Conservation (phyloP, 2,888 invertebrate species). For the Strigamia maritima region DNA sequence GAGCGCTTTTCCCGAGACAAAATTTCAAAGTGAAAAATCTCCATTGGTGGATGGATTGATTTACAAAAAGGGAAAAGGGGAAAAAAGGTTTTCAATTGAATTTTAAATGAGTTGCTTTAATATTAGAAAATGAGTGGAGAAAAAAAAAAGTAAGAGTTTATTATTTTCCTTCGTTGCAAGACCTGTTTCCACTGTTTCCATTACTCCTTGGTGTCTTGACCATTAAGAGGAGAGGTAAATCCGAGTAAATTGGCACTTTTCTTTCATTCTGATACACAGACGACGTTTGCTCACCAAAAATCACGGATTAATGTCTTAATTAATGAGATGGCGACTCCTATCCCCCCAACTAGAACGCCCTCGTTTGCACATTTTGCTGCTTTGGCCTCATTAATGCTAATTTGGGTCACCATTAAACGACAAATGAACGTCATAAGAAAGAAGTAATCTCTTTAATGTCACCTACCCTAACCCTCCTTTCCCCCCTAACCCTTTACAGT, state of each 20-base stretch:
- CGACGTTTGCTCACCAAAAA: background rate
- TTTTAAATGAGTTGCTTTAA: conserved; percentile 5
- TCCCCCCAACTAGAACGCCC: background rate
- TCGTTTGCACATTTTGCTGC: conserved; percentile 15
- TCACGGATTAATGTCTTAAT: conserved; percentile 15
- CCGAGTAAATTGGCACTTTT: conserved; percentile 3
- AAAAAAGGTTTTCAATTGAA: background rate
- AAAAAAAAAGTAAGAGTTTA: too few relatives aligned
- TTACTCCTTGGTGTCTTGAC: background rate
- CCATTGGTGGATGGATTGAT: background rate
- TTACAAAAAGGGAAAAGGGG: background rate
- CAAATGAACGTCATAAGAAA: conserved; percentile 15
- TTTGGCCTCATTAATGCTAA: conserved; percentile 15
- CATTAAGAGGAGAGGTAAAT: background rate
- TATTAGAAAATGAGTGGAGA: background rate
- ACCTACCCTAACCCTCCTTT: background rate
- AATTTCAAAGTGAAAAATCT: conserved; percentile 15
- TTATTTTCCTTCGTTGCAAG: too few relatives aligned
- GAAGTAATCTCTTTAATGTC: conserved; percentile 10
- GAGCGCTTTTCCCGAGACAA: background rate
- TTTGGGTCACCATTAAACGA: conserved; percentile 15
- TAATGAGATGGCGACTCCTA: conserved; percentile 10
- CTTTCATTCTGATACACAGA: background rate
- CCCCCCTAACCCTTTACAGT: background rate
- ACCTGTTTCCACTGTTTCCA: background rate